phyloP scores from a whole-genome alignment of 2,888 invertebrate genomes.

The Spicauda simplicius region DNA sequence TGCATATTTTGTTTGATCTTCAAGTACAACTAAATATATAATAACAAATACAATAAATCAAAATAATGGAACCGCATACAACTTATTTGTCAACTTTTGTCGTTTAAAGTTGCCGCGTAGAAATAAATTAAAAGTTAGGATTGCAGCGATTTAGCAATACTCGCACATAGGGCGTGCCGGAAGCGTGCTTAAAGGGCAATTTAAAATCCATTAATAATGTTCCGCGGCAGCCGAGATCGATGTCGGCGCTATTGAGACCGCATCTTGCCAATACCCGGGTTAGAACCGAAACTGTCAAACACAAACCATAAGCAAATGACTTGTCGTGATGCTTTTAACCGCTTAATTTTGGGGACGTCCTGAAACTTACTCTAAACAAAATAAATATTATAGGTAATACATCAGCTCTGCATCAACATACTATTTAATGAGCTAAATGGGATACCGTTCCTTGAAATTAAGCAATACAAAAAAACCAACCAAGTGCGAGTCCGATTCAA shows the following conservation, averaged over 20 bases:
- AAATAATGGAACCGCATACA: slow-evolving; percentile 14
- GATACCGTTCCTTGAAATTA: no score
- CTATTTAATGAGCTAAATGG: no score
- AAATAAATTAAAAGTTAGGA: slow-evolving; percentile 30
- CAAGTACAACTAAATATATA: no score
- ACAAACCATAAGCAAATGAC: neutral
- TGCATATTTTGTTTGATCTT: no score
- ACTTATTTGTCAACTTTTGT: slow-evolving; percentile 4
- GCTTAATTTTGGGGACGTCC: no score
- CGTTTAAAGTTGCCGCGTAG: slow-evolving; percentile 16
- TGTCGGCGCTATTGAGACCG: slow-evolving; percentile 21
- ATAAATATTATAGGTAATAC: no score
- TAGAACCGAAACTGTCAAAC: neutral
- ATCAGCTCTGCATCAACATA: no score
- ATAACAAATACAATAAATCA: slow-evolving; percentile 3
- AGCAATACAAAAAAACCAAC: no score
- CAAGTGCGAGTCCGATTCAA: no score
- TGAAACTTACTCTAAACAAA: no score
- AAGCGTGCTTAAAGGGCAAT: slow-evolving; percentile 37
- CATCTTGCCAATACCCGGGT: neutral
- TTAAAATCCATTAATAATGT: slow-evolving; percentile 43
- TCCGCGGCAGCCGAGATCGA: slow-evolving; percentile 34
- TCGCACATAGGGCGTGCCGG: slow-evolving; percentile 34
- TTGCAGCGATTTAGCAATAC: slow-evolving; percentile 28
- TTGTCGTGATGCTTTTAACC: no score